Evolutionary conservation across 2,888 invertebrate genomes (phyloP).

Genomic region (Epiblema foenella): DNA sequence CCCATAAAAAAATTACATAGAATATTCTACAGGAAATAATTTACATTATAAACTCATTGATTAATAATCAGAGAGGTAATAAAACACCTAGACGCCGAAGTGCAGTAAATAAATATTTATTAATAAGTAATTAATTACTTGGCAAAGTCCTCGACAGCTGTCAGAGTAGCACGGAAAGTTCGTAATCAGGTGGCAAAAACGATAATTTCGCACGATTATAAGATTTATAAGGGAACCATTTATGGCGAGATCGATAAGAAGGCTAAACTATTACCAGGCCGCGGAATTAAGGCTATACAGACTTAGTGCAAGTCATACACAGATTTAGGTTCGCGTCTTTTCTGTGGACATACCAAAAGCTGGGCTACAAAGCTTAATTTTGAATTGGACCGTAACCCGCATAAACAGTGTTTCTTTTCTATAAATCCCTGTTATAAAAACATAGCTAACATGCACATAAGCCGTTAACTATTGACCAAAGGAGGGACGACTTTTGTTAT

Average conservation of each 20-base stretch:
- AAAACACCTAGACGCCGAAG: slow-evolving; percentile 53
- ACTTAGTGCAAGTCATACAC: too few relatives aligned
- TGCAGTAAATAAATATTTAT: slow-evolving; percentile 36
- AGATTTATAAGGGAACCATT: background rate
- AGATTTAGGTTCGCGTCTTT: too few relatives aligned
- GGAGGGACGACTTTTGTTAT: too few relatives aligned
- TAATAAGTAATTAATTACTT: background rate
- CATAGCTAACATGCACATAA: too few relatives aligned
- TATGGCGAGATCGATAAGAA: background rate
- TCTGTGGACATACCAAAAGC: too few relatives aligned
- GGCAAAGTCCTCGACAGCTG: slow-evolving; percentile 26
- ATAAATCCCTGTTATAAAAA: too few relatives aligned
- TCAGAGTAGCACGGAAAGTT: slow-evolving; percentile 45
- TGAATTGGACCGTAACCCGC: too few relatives aligned
- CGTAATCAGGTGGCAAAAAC: background rate
- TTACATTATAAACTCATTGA: background rate
- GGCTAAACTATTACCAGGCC: background rate
- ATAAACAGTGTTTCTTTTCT: too few relatives aligned
- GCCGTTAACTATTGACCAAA: too few relatives aligned
- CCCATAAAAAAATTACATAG: background rate
- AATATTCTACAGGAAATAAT: slow-evolving; percentile 9
- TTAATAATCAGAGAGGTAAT: slow-evolving; percentile 41
- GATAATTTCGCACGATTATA: background rate
- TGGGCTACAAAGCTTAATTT: too few relatives aligned
- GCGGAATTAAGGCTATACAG: background rate